phyloP scores from a whole-genome alignment of 2,888 invertebrate species.

The Xiphydria camelus region DNA sequence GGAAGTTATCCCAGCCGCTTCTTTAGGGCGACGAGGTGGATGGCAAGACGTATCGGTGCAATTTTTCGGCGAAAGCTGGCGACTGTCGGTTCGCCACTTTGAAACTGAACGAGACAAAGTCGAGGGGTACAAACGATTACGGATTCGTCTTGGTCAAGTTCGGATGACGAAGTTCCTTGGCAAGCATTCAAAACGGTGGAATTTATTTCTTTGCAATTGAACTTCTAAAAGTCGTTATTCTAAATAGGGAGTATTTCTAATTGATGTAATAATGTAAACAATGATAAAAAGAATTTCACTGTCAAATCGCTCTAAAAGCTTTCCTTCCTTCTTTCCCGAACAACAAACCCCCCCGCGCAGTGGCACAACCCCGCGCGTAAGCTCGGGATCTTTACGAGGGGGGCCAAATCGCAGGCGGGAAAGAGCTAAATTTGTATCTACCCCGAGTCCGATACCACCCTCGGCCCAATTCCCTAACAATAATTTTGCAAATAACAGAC shows the following conservation, averaged over 20 bases:
- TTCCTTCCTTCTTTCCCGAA: too few relatives aligned
- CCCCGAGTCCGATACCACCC: constrained; percentile 14
- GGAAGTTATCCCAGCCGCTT: constrained; percentile 1
- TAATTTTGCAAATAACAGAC: constrained; percentile 50
- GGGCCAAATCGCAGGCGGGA: constrained; percentile 32
- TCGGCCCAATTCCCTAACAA: constrained; percentile 46
- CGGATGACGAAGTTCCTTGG: constrained; percentile 4
- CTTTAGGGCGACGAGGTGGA: constrained; percentile 14
- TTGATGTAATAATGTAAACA: too few relatives aligned
- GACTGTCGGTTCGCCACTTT: too few relatives aligned
- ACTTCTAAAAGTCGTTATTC: too few relatives aligned
- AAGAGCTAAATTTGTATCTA: constrained; percentile 15
- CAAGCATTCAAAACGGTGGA: too few relatives aligned
- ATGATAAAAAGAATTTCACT: too few relatives aligned
- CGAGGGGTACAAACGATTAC: not conserved
- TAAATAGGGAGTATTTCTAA: too few relatives aligned
- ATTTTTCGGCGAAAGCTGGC: constrained; percentile 13
- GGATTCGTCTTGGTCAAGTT: not conserved
- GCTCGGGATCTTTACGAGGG: constrained; percentile 37
- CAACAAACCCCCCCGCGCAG: too few relatives aligned
- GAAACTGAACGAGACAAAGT: not conserved
- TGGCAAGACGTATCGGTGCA: constrained; percentile 25
- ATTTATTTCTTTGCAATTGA: too few relatives aligned
- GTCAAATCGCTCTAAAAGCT: too few relatives aligned
- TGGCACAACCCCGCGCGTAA: constrained; percentile 29